Evolutionary conservation across 2,113 vertebrate species (phyloP).

Genomic region (Eublepharis macularius): DNA sequence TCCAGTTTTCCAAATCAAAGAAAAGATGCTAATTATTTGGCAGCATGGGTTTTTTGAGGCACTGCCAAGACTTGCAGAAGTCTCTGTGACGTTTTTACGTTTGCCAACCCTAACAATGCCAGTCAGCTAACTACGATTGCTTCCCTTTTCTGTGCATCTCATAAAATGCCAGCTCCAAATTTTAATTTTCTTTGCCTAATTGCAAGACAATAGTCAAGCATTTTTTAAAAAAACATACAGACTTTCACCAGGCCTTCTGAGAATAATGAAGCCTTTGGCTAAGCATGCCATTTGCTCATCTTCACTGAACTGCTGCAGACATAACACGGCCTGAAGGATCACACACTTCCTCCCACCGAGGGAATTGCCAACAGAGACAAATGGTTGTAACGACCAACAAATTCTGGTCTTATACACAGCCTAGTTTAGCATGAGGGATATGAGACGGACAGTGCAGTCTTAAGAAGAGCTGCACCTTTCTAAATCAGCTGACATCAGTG

Average conservation of each 20-base stretch:
- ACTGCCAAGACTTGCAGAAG: neutral
- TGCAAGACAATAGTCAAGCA: neutral
- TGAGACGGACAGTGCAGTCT: no score
- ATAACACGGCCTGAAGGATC: neutral
- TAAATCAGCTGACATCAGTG: no score
- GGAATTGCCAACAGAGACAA: neutral
- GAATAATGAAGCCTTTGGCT: neutral
- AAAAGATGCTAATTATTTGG: neutral
- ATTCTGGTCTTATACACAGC: neutral
- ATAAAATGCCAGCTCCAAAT: neutral
- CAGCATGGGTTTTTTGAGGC: neutral
- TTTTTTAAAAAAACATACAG: neutral
- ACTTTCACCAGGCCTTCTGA: neutral
- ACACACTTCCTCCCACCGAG: neutral
- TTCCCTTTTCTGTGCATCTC: neutral
- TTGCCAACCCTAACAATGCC: neutral
- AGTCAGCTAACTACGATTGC: neutral
- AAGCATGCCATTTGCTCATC: neutral
- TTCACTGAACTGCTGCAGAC: neutral
- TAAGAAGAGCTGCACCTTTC: no score
- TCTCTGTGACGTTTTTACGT: neutral
- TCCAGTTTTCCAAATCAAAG: neutral
- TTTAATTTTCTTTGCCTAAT: neutral
- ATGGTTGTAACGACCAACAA: neutral
- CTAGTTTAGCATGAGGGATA: neutral